phyloP scores from a whole-genome alignment of 2,113 vertebrate genomes.

The Agelaius phoeniceus region DNA sequence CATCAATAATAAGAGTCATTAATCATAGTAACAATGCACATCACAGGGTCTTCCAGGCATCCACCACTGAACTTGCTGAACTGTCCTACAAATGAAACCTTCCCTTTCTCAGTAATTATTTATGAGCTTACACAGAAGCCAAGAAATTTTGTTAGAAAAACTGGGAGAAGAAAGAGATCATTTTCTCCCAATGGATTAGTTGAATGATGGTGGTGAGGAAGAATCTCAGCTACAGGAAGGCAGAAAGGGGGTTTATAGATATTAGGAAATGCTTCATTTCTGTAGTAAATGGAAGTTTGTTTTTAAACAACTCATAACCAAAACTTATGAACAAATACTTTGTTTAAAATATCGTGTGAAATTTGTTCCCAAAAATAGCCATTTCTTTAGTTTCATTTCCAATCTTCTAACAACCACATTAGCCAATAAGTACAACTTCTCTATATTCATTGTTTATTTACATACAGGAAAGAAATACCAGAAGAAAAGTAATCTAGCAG shows the following conservation, averaged over 20 bases:
- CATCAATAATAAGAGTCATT: conserved; percentile 41
- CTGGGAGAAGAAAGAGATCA: background rate
- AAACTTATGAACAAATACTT: background rate
- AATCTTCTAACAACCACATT: background rate
- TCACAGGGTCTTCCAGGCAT: background rate
- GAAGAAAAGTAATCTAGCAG: conserved; percentile 27
- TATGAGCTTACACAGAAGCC: background rate
- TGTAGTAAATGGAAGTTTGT: background rate
- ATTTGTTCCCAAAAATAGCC: background rate
- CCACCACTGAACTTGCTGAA: background rate
- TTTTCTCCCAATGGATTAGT: background rate
- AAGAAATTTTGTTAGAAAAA: background rate
- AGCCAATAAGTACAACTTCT: background rate
- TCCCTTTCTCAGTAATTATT: background rate
- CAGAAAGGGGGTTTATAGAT: background rate
- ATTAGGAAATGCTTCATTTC: background rate
- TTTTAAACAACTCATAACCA: background rate
- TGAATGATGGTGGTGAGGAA: background rate
- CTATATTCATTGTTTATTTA: background rate
- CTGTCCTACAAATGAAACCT: background rate
- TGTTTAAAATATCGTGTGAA: background rate
- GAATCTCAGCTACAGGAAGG: background rate
- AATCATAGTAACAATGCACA: conserved; percentile 17
- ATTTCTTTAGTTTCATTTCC: background rate
- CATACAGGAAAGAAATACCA: conserved; percentile 4